A percentile compares a stretch with the other conserved stretches of the same genome.
Evolutionary conservation across 2,888 invertebrate species (phyloP).

Genomic region (Bimastos eiseni): DNA sequence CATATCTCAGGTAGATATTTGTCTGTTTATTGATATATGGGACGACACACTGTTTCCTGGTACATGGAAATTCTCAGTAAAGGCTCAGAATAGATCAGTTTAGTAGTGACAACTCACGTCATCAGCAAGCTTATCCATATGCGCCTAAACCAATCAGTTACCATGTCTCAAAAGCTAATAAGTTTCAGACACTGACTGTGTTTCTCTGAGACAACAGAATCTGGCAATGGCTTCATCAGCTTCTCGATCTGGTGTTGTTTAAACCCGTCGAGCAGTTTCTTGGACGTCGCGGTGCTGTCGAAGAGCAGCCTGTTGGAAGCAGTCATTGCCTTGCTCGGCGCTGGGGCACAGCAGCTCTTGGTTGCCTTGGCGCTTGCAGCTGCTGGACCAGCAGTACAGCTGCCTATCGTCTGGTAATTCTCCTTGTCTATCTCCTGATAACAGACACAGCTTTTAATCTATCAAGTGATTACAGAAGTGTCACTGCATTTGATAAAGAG

Average conservation of each 20-base stretch:
- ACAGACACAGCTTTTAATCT: background rate
- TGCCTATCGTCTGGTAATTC: background rate
- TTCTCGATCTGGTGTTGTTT: constrained; percentile 14
- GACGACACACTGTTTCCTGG: too few species aligned
- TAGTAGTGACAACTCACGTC: too few species aligned
- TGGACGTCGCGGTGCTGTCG: background rate
- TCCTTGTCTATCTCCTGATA: constrained; percentile 13
- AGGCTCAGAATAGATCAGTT: too few species aligned
- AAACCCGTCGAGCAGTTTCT: background rate
- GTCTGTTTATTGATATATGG: too few species aligned
- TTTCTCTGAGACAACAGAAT: constrained; percentile 30
- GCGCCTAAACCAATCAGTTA: too few species aligned
- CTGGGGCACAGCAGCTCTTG: background rate
- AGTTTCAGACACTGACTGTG: background rate
- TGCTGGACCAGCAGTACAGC: background rate
- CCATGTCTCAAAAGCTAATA: too few species aligned
- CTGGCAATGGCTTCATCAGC: background rate
- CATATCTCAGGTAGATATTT: too few species aligned
- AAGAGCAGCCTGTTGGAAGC: background rate
- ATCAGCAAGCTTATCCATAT: too few species aligned
- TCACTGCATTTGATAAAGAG: background rate
- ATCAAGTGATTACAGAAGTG: background rate
- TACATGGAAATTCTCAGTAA: too few species aligned
- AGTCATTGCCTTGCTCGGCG: constrained; percentile 63
- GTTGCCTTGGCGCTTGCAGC: background rate